Conservation (phyloP, 2,888 invertebrate species). For the Plebejus melissa region DNA sequence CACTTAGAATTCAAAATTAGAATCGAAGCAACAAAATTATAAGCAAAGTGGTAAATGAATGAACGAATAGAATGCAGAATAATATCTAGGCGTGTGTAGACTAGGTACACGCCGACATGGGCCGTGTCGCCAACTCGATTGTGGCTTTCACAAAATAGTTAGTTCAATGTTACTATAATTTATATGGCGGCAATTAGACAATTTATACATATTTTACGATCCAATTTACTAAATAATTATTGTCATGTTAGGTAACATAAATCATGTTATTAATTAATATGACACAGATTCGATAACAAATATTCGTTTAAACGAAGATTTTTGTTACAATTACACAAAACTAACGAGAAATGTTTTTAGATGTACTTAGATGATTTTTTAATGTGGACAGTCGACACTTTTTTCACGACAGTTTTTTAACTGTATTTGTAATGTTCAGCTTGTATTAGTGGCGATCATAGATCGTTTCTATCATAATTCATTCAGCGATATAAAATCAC, state of each 20-base stretch:
- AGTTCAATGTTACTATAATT: conserved; percentile 27
- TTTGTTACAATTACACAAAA: background rate
- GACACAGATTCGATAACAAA: background rate
- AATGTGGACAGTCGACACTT: background rate
- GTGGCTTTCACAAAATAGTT: conserved; percentile 24
- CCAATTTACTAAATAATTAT: conserved; percentile 25
- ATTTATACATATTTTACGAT: conserved; percentile 28
- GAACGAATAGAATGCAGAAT: conserved; percentile 19
- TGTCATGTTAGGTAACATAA: conserved; percentile 25
- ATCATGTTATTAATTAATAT: conserved; percentile 21
- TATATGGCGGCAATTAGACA: conserved; percentile 22
- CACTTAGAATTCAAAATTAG: background rate
- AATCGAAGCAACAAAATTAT: background rate
- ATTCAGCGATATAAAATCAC: background rate
- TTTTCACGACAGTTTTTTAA: too few species aligned
- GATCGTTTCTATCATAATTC: background rate
- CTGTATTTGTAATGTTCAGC: background rate
- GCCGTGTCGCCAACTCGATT: conserved; percentile 13
- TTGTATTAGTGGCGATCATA: background rate
- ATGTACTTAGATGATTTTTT: background rate
- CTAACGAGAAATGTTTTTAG: background rate
- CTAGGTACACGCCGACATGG: background rate
- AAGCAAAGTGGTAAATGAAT: background rate
- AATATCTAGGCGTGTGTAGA: conserved; percentile 14
- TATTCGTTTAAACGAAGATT: background rate